These are phyloP conservation scores for Lasiommata megera DNA, from an alignment of 2,888 invertebrate genomes.

Conservation along the genomic window DNA sequence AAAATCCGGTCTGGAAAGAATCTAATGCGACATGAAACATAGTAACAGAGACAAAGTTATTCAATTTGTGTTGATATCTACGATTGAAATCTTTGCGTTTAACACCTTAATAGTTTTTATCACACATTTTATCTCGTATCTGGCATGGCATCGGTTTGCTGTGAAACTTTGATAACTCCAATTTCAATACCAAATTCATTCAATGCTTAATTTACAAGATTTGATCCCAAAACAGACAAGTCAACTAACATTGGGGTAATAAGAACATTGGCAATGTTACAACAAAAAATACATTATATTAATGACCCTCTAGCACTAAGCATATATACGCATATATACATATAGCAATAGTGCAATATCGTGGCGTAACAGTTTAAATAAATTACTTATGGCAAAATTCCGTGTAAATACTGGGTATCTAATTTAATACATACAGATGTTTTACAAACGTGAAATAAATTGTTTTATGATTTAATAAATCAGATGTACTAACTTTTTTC, in stretches of 20 bases:
- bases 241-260: conserved; percentile 38
- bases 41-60: no score
- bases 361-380: conserved; percentile 38
- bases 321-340: conserved; percentile 41
- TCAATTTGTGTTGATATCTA: no score
- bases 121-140: no score
- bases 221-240: conserved; percentile 72
- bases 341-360: conserved; percentile 43
- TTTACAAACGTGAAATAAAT: neutral
- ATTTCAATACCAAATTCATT: conserved; percentile 20
- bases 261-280: conserved; percentile 11
- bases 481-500: conserved; percentile 24
- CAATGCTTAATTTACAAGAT: conserved; percentile 41
- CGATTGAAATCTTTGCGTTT: no score
- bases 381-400: conserved; percentile 1
- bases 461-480: neutral
- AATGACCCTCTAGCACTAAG: conserved; percentile 39
- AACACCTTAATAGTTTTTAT: no score
- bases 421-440: neutral
- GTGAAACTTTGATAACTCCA: neutral
- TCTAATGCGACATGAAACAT: no score
- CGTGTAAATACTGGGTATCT: neutral
- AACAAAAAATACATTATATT: conserved; percentile 24
- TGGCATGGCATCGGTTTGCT: conserved; percentile 4
- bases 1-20: no score